Evolutionary conservation across 2,797 vertebrate species (phyloP), one percentile per base, ranked within the genome.

Genomic region (Rachycentron canadum): DNA sequence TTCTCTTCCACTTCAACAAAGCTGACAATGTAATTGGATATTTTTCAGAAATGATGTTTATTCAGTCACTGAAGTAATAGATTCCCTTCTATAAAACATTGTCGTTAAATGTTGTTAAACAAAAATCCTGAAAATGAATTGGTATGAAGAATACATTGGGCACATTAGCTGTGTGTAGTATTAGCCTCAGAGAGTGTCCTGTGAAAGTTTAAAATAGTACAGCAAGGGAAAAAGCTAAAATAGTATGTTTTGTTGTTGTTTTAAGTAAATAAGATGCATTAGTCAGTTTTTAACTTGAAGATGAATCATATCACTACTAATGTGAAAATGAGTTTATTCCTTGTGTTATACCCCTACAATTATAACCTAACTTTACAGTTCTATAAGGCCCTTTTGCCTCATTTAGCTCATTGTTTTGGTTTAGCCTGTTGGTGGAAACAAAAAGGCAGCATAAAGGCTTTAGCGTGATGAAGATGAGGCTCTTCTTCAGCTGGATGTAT

Each of bases 61-160:
- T 52, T n/a, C n/a, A n/a, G n/a, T n/a, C n/a, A n/a, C 28, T 16
- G 11, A 38, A 52, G 34, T n/a, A 67, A 41, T n/a, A 41, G 30
- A 28, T 26, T 11, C 7, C n/a, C 32, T 19, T 17, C 49, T 55
- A 3, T n/a, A n/a, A n/a, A n/a, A n/a, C n/a, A n/a, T n/a, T n/a
- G n/a, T n/a, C n/a, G n/a, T n/a, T n/a, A n/a, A n/a, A n/a, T n/a
- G 41, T 12, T 45, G 11, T 25, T 38, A 28, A 47, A 66, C 19
- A 62, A 63, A 69, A 7, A 34, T 2, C n/a, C 17, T 13, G n/a
- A 23, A n/a, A 69, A 38, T 47, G 5, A 63, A 57, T 69, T 63
- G 28, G 19, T n/a, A 57, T n/a, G 49, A 68, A 40, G 1, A 17
- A 69, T 38, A 2, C 17, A 26, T 17, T 68, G 23, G 17, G 69